Percentiles rank a stretch among this genome's conserved stretches.
Conservation (phyloP, 2,888 invertebrate genomes). For the Myopa tessellatipennis region DNA sequence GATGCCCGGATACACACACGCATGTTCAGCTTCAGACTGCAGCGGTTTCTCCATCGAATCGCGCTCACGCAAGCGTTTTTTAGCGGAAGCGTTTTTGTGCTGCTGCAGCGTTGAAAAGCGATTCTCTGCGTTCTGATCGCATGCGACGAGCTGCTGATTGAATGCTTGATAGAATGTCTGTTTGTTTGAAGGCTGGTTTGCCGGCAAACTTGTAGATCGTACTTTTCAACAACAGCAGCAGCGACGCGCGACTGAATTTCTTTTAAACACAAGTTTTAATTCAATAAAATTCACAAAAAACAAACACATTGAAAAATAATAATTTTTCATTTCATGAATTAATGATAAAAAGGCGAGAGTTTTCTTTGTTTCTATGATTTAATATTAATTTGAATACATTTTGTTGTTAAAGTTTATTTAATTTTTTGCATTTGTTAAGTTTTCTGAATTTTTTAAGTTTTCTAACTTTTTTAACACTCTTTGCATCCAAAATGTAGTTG, state of each 20-base stretch:
- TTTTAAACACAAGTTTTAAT: neutral
- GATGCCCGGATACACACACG: neutral
- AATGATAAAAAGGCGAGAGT: slow-evolving; percentile 18
- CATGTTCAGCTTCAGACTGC: neutral
- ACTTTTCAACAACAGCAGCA: neutral
- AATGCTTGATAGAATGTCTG: slow-evolving; percentile 4
- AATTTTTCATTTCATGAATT: neutral
- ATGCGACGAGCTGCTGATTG: slow-evolving; percentile 12
- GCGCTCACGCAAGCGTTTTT: slow-evolving; percentile 39
- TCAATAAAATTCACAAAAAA: neutral
- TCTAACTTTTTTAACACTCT: neutral
- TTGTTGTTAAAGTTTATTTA: slow-evolving; percentile 12
- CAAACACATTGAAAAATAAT: neutral
- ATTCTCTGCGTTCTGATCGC: slow-evolving; percentile 1
- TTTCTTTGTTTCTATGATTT: neutral
- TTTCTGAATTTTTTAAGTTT: neutral
- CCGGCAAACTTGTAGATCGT: slow-evolving; percentile 25
- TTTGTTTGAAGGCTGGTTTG: slow-evolving; percentile 5
- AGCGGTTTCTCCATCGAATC: neutral
- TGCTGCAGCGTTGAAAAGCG: neutral
- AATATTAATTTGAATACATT: slow-evolving; percentile 18
- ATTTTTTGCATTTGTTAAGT: neutral
- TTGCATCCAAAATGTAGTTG: no score
- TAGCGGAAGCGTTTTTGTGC: slow-evolving; percentile 42
- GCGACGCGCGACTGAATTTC: neutral